Evolutionary conservation across 2,797 vertebrate genomes (phyloP).

Genomic region (Xiphorhynchus erythropygius): DNA sequence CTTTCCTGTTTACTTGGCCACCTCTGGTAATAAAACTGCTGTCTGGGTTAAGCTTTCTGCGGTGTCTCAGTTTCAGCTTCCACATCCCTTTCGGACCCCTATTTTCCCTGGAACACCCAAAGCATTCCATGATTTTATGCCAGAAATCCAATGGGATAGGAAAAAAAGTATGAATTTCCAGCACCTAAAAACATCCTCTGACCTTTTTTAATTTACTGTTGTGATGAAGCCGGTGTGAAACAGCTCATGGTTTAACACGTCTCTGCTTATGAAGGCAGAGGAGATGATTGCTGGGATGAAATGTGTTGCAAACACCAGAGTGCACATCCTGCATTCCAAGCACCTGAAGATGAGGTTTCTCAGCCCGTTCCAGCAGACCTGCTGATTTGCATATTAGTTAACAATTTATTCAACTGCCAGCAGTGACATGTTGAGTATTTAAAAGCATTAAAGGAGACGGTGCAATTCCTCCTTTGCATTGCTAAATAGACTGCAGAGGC

Average conservation of each 20-base stretch:
- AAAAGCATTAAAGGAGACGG: neutral
- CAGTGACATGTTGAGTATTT: neutral
- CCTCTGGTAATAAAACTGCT: too few species aligned
- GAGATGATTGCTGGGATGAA: neutral
- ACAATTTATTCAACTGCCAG: neutral
- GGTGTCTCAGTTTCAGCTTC: too few species aligned
- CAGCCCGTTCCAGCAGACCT: neutral
- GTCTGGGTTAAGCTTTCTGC: too few species aligned
- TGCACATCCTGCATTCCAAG: neutral
- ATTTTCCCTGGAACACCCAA: neutral
- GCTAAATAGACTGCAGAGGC: neutral
- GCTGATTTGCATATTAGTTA: neutral
- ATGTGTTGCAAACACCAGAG: neutral
- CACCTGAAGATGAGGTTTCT: neutral
- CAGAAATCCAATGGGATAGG: neutral
- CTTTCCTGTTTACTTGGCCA: too few species aligned
- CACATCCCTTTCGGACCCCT: too few species aligned
- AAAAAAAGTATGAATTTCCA: neutral
- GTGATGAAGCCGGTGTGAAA: fast-evolving
- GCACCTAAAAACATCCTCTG: neutral
- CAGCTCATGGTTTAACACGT: neutral
- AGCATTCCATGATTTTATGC: neutral
- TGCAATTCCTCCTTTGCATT: neutral
- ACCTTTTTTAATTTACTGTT: neutral
- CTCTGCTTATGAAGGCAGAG: neutral